Evolutionary conservation across 2,888 invertebrate species (phyloP).

Genomic region (Ferdinandea cuprea): DNA sequence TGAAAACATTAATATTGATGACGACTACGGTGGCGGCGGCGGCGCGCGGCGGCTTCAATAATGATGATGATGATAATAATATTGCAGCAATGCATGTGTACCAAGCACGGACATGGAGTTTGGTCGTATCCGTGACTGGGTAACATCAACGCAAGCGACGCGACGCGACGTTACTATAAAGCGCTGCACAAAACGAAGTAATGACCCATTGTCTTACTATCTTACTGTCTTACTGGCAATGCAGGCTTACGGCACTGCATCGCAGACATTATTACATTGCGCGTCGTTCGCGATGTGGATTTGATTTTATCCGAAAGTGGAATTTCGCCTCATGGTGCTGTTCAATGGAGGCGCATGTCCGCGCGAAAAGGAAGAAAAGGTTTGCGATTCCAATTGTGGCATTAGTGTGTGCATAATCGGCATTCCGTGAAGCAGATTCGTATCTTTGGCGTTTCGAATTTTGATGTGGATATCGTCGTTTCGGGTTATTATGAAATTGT

Average conservation of each 20-base stretch:
- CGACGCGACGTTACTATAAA: no score
- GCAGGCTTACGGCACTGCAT: conserved; percentile 33
- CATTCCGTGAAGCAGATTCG: conserved; percentile 4
- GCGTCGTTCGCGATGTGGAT: conserved; percentile 41
- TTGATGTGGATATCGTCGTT: neutral
- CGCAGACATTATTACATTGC: conserved; percentile 38
- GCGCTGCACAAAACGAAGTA: conserved; percentile 62
- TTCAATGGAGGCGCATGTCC: neutral
- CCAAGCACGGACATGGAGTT: conserved; percentile 16
- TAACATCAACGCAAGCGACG: conserved; percentile 53
- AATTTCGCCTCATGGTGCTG: conserved; percentile 62
- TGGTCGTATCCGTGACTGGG: conserved; percentile 62
- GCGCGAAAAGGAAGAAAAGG: conserved; percentile 1
- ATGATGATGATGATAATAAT: conserved; percentile 3
- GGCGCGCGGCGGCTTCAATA: no score
- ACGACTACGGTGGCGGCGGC: conserved; percentile 15
- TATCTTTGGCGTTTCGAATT: neutral
- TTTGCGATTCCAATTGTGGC: conserved; percentile 7
- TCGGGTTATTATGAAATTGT: neutral
- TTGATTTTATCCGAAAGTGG: conserved; percentile 73
- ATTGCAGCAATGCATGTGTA: conserved; percentile 8
- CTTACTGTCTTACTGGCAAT: conserved; percentile 54
- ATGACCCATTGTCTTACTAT: conserved; percentile 73
- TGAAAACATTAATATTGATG: conserved; percentile 18
- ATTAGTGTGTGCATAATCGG: conserved; percentile 23